Conservation (phyloP, 2,888 invertebrate species). For the Tetranychus piercei region DNA sequence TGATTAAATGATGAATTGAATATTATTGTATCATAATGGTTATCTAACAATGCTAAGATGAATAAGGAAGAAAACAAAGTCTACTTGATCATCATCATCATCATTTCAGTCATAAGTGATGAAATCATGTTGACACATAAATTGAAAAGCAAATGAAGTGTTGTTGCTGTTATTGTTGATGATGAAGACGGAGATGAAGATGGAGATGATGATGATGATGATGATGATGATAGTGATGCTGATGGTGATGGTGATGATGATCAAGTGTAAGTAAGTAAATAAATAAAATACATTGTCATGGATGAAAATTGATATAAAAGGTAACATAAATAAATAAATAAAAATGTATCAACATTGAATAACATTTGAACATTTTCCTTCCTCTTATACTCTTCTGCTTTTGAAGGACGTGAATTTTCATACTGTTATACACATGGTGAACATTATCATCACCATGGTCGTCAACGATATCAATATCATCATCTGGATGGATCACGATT, state of each 20-base stretch:
- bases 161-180: neutral
- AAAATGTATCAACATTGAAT: neutral
- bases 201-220: neutral
- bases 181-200: too few relatives aligned
- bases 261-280: neutral
- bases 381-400: neutral
- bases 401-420: neutral
- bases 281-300: slow-evolving; percentile 1
- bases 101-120: neutral
- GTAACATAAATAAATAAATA: neutral
- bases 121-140: neutral
- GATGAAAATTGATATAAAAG: neutral
- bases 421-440: neutral
- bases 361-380: neutral
- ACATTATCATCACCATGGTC: neutral
- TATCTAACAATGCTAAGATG: neutral
- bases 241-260: neutral
- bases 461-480: neutral
- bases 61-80: neutral
- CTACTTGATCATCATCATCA: neutral
- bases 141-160: neutral
- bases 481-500: neutral
- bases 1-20: too few relatives aligned
- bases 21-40: too few relatives aligned
- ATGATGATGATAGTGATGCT: neutral